Conservation (phyloP, 2,797 vertebrate species). For the Tokudaia tokunoshimensis region DNA sequence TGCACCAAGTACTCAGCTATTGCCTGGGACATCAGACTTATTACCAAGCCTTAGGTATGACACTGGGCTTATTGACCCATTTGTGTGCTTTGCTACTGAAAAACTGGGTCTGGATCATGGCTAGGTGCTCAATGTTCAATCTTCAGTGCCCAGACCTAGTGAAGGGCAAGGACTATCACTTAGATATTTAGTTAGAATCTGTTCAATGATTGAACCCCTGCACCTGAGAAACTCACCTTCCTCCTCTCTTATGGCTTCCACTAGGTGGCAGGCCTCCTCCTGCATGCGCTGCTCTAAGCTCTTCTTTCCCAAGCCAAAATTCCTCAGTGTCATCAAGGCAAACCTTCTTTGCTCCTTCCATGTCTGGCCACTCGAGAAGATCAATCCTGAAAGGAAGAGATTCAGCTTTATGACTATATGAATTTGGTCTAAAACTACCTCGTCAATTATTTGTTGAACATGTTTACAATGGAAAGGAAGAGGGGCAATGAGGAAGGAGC, state of each 20-base stretch:
- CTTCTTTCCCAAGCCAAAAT: slow-evolving; percentile 90
- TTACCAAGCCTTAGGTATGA: background rate
- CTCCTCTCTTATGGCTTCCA: slow-evolving; percentile 78
- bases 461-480: background rate
- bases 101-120: background rate
- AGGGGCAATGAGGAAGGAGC: background rate
- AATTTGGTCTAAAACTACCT: background rate
- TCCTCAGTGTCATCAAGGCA: slow-evolving; percentile 85
- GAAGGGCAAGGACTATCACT: accelerated
- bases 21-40: background rate
- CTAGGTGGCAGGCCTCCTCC: slow-evolving; percentile 84
- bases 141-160: background rate
- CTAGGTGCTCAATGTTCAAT: background rate
- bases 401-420: background rate
- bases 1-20: background rate
- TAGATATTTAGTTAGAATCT: background rate
- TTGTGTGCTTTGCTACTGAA: background rate
- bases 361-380: slow-evolving; percentile 79
- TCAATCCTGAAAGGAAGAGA: slow-evolving; percentile 60
- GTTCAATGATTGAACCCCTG: background rate
- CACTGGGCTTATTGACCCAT: background rate
- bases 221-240: slow-evolving; percentile 82
- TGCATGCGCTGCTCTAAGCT: slow-evolving; percentile 87
- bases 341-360: slow-evolving; percentile 91
- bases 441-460: accelerated